Evolutionary conservation across 1,140 invertebrate genomes (phyloP).

Genomic region (Panagrolaimus sp.): DNA sequence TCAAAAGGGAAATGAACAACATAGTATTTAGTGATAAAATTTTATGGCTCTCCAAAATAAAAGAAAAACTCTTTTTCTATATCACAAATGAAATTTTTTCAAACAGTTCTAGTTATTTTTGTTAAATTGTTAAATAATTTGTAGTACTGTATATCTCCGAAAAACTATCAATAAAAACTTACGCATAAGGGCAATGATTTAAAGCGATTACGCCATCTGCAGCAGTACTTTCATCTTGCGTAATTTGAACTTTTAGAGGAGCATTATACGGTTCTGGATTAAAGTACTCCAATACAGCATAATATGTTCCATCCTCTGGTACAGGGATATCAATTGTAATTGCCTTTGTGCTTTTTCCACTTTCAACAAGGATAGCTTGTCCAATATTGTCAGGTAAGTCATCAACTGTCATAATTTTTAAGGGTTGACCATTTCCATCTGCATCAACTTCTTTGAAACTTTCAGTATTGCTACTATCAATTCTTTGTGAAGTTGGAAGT

Average conservation of each 20-base stretch:
- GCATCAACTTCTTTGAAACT: conserved; percentile 47
- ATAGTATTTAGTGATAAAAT: too few relatives aligned
- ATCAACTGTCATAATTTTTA: conserved; percentile 44
- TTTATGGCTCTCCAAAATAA: too few relatives aligned
- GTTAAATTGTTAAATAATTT: too few relatives aligned
- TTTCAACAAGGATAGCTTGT: conserved; percentile 59
- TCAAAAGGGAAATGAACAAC: too few relatives aligned
- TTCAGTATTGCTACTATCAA: conserved; percentile 29
- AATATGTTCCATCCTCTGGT: conserved; percentile 70
- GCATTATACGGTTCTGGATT: conserved; percentile 59
- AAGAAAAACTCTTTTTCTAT: too few relatives aligned
- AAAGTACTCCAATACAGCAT: conserved; percentile 74
- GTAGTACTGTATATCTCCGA: too few relatives aligned
- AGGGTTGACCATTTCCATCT: conserved; percentile 62
- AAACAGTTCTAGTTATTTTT: too few relatives aligned
- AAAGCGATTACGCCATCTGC: conserved; percentile 57
- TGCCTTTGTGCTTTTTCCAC: conserved; percentile 66
- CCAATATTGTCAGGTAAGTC: conserved; percentile 45
- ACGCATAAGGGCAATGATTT: conserved; percentile 49
- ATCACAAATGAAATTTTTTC: too few relatives aligned
- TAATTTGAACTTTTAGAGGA: conserved; percentile 34
- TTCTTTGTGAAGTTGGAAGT: conserved; percentile 30
- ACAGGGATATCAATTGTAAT: conserved; percentile 72
- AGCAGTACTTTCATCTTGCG: conserved; percentile 33
- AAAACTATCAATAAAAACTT: not conserved